These are phyloP conservation scores for Takifugu ocellatus DNA, from an alignment of 2,797 vertebrate genomes.

Conservation along the genomic window DNA sequence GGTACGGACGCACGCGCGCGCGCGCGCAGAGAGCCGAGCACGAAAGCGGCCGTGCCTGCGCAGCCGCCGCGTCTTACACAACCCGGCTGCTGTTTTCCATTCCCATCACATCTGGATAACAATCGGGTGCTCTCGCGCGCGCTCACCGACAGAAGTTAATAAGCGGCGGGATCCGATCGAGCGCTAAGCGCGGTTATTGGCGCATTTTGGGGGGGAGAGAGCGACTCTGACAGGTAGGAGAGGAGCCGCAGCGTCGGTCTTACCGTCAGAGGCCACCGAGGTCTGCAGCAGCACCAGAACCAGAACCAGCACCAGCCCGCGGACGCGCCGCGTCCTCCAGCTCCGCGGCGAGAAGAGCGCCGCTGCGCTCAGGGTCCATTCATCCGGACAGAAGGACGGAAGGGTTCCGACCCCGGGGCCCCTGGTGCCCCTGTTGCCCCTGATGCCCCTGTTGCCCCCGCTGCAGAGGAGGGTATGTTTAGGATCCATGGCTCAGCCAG, in stretches of 20 bases:
- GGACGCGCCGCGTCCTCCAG: slow-evolving; percentile 42
- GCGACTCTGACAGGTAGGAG: slow-evolving; percentile 38
- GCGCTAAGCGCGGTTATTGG: too few species aligned
- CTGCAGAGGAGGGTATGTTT: slow-evolving; percentile 64
- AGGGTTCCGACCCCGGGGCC: not conserved
- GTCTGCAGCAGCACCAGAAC: slow-evolving; percentile 70
- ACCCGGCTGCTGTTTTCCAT: too few species aligned
- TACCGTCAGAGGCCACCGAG: slow-evolving; percentile 68
- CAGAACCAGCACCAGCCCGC: slow-evolving; percentile 52
- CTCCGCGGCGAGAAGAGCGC: slow-evolving; percentile 30
- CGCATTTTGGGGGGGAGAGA: not conserved
- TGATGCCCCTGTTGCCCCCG: slow-evolving; percentile 31
- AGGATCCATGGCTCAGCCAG: slow-evolving; percentile 75
- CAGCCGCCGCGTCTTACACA: too few species aligned
- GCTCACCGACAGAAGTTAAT: too few species aligned
- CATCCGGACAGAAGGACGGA: slow-evolving; percentile 33
- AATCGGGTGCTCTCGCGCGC: too few species aligned
- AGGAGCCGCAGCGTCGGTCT: slow-evolving; percentile 27
- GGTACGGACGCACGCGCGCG: too few species aligned
- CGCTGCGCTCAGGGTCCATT: slow-evolving; percentile 24
- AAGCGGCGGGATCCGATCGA: too few species aligned
- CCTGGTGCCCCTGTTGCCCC: too few species aligned
- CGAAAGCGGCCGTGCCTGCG: too few species aligned
- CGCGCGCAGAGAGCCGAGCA: too few species aligned
- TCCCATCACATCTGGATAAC: too few species aligned